Evolutionary conservation across 1,140 invertebrate species (phyloP), one percentile per base, ranked within the genome.

Genomic region (Heliconius himera): DNA sequence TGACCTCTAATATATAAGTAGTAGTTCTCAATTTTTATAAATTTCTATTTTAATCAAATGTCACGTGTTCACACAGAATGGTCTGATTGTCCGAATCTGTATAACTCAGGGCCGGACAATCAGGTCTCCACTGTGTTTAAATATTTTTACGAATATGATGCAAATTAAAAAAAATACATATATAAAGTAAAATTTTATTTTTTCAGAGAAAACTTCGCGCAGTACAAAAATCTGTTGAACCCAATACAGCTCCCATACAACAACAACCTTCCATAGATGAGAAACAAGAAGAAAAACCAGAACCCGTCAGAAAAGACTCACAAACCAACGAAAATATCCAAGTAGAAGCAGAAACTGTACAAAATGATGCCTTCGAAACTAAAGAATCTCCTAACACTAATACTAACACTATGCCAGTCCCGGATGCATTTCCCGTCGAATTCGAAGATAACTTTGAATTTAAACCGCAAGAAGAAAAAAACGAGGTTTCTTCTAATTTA

Each of bases 211-310:
- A 97, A 90, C 95, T 97, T 71, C 95, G 97, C 79, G 95, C 96
- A 20, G 96, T 97, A 73, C 96, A 97, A 90, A 97, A 96, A 88
- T 95, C 96, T 11, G 95, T 95, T 74, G 96, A 96, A 66, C 93
- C 95, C 13, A 88, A 89, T 93, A 95, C 88, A 93, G 95, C 87
- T 54, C 95, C 80, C 89, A 95, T 81, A 85, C 95, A 89, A 86
- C 96, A 90, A 76, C 91, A 90, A 76, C 91, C 66, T 82, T 95
- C 92, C 0, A 82, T 89, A 20, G 94, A 96, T 72, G 95, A 96
- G 77, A 94, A 90, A 88, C 86, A 86, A 38, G 89, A 94, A 20
- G 89, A 90, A 74, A n/a, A 46, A 18, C n/a, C 13, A 18, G 66
- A 77, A 72, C 83, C 87, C 18, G 73, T 92, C 13, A 71, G 84